These are phyloP conservation scores for Balearica regulorum DNA, from an alignment of 2,797 vertebrate species.

Conservation along the genomic window DNA sequence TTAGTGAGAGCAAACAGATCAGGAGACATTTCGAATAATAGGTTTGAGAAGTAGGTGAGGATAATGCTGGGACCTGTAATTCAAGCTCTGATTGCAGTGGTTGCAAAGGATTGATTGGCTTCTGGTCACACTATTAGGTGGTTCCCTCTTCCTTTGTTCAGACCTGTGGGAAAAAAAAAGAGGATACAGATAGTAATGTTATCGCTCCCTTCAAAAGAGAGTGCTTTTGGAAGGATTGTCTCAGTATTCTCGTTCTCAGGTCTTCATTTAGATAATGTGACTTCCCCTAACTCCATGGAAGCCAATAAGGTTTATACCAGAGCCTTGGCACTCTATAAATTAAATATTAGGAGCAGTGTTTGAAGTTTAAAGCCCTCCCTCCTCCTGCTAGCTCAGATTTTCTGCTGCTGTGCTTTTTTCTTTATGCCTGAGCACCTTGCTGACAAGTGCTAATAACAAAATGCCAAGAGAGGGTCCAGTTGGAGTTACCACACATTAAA, in stretches of 20 bases:
- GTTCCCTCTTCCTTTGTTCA: not conserved
- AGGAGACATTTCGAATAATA: not conserved
- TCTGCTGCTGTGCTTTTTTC: slow-evolving; percentile 66
- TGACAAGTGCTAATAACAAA: slow-evolving; percentile 86
- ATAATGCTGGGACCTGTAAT: not conserved
- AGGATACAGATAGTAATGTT: not conserved
- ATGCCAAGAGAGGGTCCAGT: slow-evolving; percentile 77
- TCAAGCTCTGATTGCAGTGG: not conserved
- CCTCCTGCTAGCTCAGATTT: slow-evolving; percentile 1
- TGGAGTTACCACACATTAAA: slow-evolving; percentile 80
- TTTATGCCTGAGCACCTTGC: slow-evolving; percentile 81
- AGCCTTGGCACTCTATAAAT: slow-evolving; percentile 27
- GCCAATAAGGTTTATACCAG: not conserved
- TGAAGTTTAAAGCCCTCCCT: slow-evolving; percentile 12
- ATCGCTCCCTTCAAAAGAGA: not conserved
- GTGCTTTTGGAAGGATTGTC: not conserved
- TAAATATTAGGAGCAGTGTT: slow-evolving; percentile 42
- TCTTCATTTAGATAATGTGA: not conserved
- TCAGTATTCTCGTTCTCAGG: not conserved
- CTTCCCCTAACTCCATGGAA: not conserved
- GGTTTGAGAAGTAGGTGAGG: not conserved
- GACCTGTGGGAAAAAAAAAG: not conserved
- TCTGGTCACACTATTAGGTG: not conserved
- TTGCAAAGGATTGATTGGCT: not conserved
- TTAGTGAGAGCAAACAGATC: not conserved